Evolutionary conservation across 30 jellyfish, hydroid and myxozoan species (phyloP), one percentile per base, ranked within the genome.

Genomic region (Aurelia aurita complex sp. Pacific): DNA sequence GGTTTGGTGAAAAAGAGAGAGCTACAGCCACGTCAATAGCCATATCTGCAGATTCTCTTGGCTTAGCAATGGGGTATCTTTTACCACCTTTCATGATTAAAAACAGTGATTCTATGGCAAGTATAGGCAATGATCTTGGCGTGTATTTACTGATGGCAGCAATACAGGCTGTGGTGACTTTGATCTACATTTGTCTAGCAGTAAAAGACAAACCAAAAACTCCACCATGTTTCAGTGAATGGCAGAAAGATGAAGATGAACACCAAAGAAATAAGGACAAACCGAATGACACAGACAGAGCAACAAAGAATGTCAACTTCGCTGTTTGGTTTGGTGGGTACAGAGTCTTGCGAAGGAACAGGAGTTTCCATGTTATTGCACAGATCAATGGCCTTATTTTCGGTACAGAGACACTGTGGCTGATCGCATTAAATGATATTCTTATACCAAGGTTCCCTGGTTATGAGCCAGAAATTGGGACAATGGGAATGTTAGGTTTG

Each of bases 1-100:
- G 98, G 98, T 94, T 94, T 73, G 93, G 94, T 32, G 87, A 69
- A 67, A 69, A 83, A 10, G 98, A 94, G 64, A 36, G 86, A 23
- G 98, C 97, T 5, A 83, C 77, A 1, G 94, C 98, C 0, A 94
- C 96, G 4, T 71, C 97, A 13, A 79, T 94, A 35, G 96, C 97
- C 6, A 70, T 94, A 9, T 89, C 97, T 6, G 81, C 89, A 19
- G 98, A 89, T 79, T 90, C 94, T 10, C 35, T 83, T 10, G 98
- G 98, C 1, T 63, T 87, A 72, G 85, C 96, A 11, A 19, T 87
- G 74, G 85, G 96, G 14, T 87, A 75, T 42, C 19, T 87, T 29
- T 84, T 75, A n/a, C 83, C 96, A 2, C 62, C 96, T 6, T 18
- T 38, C 2, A 77, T 79, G 54, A 83, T 87, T 16, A 68, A 53